phyloP scores from a whole-genome alignment of 1,140 invertebrate species.

The Eriocheir sinensis region DNA sequence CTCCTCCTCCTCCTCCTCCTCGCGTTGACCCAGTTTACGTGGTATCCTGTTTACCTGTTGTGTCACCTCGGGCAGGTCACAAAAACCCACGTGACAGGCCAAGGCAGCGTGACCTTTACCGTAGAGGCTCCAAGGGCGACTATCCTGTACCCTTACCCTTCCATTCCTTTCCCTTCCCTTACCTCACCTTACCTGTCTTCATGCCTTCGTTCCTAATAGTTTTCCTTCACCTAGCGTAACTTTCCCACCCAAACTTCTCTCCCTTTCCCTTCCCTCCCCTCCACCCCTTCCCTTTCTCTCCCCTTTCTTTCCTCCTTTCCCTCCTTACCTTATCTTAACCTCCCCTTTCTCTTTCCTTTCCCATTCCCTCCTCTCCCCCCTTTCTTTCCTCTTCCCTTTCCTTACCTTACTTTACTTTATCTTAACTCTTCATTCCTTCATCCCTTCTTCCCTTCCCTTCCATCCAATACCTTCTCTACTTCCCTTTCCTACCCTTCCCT shows the following conservation, averaged over 20 bases:
- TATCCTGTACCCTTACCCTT: neutral
- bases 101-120: neutral
- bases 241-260: too few species aligned
- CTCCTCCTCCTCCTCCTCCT: constrained; percentile 19
- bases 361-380: neutral
- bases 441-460: constrained; percentile 4
- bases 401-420: neutral
- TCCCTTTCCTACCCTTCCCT: constrained; percentile 3
- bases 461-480: neutral
- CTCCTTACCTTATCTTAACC: neutral
- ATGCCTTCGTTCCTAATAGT: neutral
- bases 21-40: neutral
- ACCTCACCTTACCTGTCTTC: neutral
- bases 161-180: neutral
- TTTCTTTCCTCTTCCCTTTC: constrained; percentile 25
- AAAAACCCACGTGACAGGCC: too few species aligned
- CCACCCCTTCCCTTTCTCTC: neutral
- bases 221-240: too few species aligned
- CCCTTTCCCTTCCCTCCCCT: neutral
- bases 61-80: neutral
- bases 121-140: neutral
- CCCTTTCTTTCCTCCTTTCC: neutral
- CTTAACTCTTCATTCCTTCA: neutral
- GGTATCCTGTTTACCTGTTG: neutral
- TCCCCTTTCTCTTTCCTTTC: neutral